Evolutionary conservation across 2,797 vertebrate species (phyloP), one percentile per base, ranked within the genome.

Genomic region (Selene dorsalis): DNA sequence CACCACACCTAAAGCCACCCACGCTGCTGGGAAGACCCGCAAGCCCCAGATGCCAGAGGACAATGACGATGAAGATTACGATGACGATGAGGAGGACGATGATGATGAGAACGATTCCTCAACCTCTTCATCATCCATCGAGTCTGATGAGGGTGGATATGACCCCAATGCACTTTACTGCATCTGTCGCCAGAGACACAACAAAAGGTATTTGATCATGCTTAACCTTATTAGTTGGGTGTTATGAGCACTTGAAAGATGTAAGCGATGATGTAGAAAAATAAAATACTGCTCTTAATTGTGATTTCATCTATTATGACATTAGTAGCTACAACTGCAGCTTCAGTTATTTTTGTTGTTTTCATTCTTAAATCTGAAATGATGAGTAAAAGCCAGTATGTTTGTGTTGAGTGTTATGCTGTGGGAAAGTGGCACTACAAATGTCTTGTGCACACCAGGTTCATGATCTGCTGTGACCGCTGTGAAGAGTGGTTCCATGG

Each of bases 401-500:
- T 11, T 64, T 50, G 45, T 50, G 10, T 50, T 76, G 39, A 71
- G 14, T n/a, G 17, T 73, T 52, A 48, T 38, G 3, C 17, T 68
- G 57, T 48, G 5, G n/a, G 50, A 56, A n/a, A 10, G 24, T 71
- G 20, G 24, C 22, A 38, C 32, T 32, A 38, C 65, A 22, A 66
- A 65, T 70, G 28, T 76, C 35, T 39, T 80, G 57, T 78, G 48
- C 20, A 88, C 73, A n/a, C n/a, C 84, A 99, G 98, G 92, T 99
- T 99, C 92, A 99, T 99, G 98, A 99, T 99, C 89, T 99, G 98
- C 93, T 99, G 98, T 58, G 98, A 99, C 89, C 96, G 98, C 75
- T 99, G 98, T 56, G 98, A 99, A 87, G 98, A 99, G 39, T 99
- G 98, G 98, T 99, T 99, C 92, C 98, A 99, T 1, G 98, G 98